phyloP scores from a whole-genome alignment of 2,888 invertebrate genomes.

The Chydorus sphaericus region DNA sequence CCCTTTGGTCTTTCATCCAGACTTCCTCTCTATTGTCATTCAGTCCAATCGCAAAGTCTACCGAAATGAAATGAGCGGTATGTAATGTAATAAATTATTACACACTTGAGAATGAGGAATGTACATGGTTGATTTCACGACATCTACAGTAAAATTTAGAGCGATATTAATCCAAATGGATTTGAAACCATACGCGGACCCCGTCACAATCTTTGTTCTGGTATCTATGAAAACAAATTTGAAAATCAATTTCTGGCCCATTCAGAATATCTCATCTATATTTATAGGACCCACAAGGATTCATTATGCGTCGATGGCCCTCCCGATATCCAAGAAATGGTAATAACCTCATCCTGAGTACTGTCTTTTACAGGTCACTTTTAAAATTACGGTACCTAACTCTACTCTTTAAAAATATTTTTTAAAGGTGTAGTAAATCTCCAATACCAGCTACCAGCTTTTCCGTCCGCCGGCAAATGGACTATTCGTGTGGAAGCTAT shows the following conservation, averaged over 20 bases:
- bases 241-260: conserved; percentile 12
- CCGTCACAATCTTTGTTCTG: conserved; percentile 29
- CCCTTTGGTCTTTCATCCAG: conserved; percentile 28
- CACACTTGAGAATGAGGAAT: too few species aligned
- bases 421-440: conserved; percentile 28
- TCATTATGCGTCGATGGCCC: conserved; percentile 30
- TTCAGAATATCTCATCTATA: background rate
- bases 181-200: conserved; percentile 30
- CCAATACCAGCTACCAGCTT: conserved; percentile 26
- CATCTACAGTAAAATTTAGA: conserved; percentile 31
- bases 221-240: conserved; percentile 22
- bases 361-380: too few species aligned
- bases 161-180: conserved; percentile 29
- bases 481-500: conserved; percentile 27
- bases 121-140: too few species aligned
- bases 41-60: conserved; percentile 34
- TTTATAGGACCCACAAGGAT: conserved; percentile 28
- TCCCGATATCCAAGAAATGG: conserved; percentile 29
- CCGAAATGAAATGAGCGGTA: conserved; percentile 20
- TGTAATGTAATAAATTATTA: too few species aligned
- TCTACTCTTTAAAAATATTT: background rate
- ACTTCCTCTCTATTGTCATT: conserved; percentile 33
- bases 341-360: too few species aligned
- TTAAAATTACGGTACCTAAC: background rate
- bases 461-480: conserved; percentile 29